Evolutionary conservation across 2,888 invertebrate genomes (phyloP), one percentile per base, ranked within the genome.

Genomic region (Drosophila suboccidentalis): DNA sequence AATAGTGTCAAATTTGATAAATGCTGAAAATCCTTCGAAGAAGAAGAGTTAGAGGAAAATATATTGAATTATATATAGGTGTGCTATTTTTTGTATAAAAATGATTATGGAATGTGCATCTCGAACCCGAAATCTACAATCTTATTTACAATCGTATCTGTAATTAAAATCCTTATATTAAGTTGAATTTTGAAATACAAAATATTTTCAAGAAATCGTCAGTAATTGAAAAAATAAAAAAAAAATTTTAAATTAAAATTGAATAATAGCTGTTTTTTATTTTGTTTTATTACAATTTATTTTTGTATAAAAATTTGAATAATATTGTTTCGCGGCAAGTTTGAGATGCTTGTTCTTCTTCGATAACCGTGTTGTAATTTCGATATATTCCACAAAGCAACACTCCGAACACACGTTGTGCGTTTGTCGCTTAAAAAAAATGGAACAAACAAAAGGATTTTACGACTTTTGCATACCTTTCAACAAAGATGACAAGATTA

Each of bases 401-500:
- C 55, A 3, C 36, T 58, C 13, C 3, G 8, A 47, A 11, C 17
- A 17, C 71, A 71, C 76, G 60, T 75, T 79, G 49, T 76, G 64
- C 34, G 43, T 34, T 15, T 51, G 53, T 9, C 19, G 46, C 8
- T 57, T 17, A 32, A 71, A 32, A 41, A 5, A 59, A 61, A 93
- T 93, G 93, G 92, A 93, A 71, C 75, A 89, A 72, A 92, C 93
- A 1, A 90, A 89, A 71, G 91, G 92, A 5, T 94, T 93, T 89
- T 94, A 94, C 75, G 94, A 94, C 88, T 93, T 94, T 54, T 93
- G 93, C 77, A 83, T 94, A 46, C 91, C 93, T 4, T 91, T 84
- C 9, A 90, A 90, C 55, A 89, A 80, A 38, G 89, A 93, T 74
- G 84, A 86, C 39, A 89, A 87, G 4, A 51, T 83, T 8, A 76